These are phyloP conservation scores for Garrulus glandarius DNA, from an alignment of 2,797 vertebrate genomes.

Conservation along the genomic window DNA sequence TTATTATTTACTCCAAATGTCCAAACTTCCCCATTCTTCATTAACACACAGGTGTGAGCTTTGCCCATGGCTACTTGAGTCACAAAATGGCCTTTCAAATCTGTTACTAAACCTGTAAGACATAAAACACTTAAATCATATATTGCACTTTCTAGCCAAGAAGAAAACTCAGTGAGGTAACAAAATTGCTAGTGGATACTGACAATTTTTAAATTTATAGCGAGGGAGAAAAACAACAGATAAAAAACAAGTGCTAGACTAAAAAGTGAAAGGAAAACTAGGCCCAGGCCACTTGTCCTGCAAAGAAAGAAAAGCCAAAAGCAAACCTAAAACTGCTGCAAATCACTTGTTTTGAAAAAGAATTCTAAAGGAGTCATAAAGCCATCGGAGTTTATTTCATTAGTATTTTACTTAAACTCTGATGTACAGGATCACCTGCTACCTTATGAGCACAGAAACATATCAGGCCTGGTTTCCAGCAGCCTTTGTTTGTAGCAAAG, in stretches of 20 bases:
- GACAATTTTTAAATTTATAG: not conserved
- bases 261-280: not conserved
- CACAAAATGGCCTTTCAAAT: constrained; percentile 96
- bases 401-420: not conserved
- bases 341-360: not conserved
- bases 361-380: not conserved
- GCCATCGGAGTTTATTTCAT: not conserved
- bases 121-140: not conserved
- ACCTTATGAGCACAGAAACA: not conserved
- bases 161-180: not conserved
- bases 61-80: constrained; percentile 99
- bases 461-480: not conserved
- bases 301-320: not conserved
- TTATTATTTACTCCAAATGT: constrained; percentile 99
- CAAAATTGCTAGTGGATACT: not conserved
- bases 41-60: constrained; percentile 96
- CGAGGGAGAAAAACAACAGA: not conserved
- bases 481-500: not conserved
- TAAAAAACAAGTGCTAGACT: not conserved
- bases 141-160: not conserved
- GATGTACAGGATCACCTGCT: not conserved
- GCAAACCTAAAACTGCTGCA: not conserved
- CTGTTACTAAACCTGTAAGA: constrained; percentile 90
- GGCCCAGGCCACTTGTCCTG: not conserved
- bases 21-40: constrained; percentile 97